Evolutionary conservation across 1,140 invertebrate genomes (phyloP).

Genomic region (Calephelis nemesis): DNA sequence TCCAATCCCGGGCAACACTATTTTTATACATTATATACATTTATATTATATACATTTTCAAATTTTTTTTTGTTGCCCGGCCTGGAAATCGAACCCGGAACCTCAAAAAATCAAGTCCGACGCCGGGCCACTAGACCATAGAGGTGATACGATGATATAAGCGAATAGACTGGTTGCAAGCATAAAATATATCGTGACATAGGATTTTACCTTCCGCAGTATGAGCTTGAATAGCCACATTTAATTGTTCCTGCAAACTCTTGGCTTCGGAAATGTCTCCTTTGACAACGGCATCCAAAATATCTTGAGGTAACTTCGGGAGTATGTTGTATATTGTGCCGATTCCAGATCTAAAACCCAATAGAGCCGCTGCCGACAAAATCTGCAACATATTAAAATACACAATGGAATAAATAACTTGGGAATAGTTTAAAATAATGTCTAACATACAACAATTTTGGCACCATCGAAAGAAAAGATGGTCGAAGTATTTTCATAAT

Average conservation of each 20-base stretch:
- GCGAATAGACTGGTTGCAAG: too few species aligned
- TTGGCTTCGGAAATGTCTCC: conserved; percentile 49
- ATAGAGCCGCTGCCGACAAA: conserved; percentile 79
- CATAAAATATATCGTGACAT: not conserved
- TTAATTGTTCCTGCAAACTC: conserved; percentile 58
- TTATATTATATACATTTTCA: too few species aligned
- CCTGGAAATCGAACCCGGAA: too few species aligned
- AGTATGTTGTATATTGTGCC: conserved; percentile 83
- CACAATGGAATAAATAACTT: too few species aligned
- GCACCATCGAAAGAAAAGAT: too few species aligned
- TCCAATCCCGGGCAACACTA: not conserved
- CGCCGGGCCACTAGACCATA: too few species aligned
- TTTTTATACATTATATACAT: not conserved
- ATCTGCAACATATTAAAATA: conserved; percentile 68
- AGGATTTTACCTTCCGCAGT: conserved; percentile 56
- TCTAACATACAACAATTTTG: too few species aligned
- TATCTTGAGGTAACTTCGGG: conserved; percentile 54
- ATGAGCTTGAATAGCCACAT: conserved; percentile 56
- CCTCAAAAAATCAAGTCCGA: too few species aligned
- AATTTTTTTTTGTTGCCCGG: too few species aligned
- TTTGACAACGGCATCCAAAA: conserved; percentile 52
- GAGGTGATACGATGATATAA: too few species aligned
- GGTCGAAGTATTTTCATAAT: too few species aligned
- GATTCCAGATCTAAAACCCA: conserved; percentile 85
- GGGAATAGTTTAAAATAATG: too few species aligned